Evolutionary conservation across 2,888 invertebrate genomes (phyloP).

Genomic region (Brachypalpus laphriformis): DNA sequence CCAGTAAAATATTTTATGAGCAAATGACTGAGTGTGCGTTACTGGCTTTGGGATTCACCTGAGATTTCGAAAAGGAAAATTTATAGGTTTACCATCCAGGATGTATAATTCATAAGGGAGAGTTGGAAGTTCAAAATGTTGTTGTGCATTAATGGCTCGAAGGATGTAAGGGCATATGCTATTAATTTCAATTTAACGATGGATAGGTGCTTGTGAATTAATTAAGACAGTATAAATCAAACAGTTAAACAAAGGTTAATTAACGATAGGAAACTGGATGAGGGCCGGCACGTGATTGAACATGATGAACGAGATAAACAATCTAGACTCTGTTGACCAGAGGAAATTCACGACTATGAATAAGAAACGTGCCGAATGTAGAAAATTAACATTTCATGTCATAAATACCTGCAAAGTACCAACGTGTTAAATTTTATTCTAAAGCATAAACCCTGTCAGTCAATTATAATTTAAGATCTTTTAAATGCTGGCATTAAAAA

Average conservation of each 20-base stretch:
- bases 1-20: slow-evolving; percentile 39
- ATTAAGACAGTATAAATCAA: slow-evolving; percentile 21
- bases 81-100: slow-evolving; percentile 17
- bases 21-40: neutral
- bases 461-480: neutral
- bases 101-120: slow-evolving; percentile 16
- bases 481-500: neutral
- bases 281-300: neutral
- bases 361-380: neutral
- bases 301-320: neutral
- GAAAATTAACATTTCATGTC: neutral
- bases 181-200: slow-evolving; percentile 35
- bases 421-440: neutral
- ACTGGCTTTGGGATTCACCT: slow-evolving; percentile 17
- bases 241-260: slow-evolving; percentile 24
- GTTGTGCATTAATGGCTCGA: neutral
- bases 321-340: neutral
- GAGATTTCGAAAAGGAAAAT: slow-evolving; percentile 11
- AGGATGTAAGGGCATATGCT: neutral
- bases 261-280: slow-evolving; percentile 1
- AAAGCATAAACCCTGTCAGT: neutral
- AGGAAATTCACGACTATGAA: neutral
- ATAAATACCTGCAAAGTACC: neutral
- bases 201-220: slow-evolving; percentile 38
- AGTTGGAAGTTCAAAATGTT: neutral